Evolutionary conservation across 2,888 invertebrate species (phyloP), one percentile per base, ranked within the genome.

Genomic region (Leptura quadrifasciata): DNA sequence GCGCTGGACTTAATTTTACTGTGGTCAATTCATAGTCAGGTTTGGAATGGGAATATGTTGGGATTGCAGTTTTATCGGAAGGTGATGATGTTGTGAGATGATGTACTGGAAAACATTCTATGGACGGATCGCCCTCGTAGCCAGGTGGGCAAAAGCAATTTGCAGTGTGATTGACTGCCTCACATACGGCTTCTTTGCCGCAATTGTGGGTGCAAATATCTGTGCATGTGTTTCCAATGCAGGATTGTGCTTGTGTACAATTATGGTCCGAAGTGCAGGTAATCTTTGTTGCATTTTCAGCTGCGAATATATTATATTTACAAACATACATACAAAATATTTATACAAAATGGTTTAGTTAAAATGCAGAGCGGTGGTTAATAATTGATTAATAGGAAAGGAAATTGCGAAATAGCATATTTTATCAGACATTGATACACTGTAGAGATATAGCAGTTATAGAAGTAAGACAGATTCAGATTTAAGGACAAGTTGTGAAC

Each of bases 241-340:
- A 92, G 83, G 89, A 89, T 86, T 91, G 90, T 86, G 89, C 88
- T 82, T 89, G 88, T 84, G 89, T 89, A 88, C 92, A 92, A 84
- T 92, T 89, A 83, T 87, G 87, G 87, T 91, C 90, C 87, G 87
- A 86, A 84, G 89, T 89, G 89, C 92, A 92, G 88, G 79, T 80
- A 81, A 84, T 82, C 78, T 89, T 85, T 61, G 57, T 71, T 35
- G 61, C 71, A 21, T 61, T 52, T 39, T 17, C 52, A 61, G 88
- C 88, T 90, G 90, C 87, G 89, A 88, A 90, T 89, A 87, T 80
- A 88, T 87, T 86, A 82, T 81, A 83, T 78, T 84, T 61, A 71
- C 81, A 87, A 82, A 87, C 77, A 84, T 84, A 85, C 83, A 86
- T 79, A 86, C 79, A 82, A 82, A 54, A 84, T 82, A 84, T 74